phyloP scores from a whole-genome alignment of 2,888 invertebrate genomes.

The Scelioninae gen. 2 region DNA sequence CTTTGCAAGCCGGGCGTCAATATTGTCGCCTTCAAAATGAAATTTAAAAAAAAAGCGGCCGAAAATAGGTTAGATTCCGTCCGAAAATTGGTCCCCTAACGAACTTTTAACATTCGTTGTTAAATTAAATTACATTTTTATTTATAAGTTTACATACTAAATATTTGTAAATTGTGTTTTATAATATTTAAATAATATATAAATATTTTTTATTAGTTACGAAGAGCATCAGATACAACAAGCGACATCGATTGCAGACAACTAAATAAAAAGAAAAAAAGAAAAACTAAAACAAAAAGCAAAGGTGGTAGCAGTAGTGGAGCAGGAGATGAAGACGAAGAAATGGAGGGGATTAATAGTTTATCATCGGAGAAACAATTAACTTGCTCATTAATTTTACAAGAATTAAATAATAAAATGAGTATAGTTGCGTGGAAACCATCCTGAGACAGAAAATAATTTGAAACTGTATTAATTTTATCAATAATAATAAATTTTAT shows the following conservation, averaged over 20 bases:
- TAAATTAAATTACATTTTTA: too few relatives aligned
- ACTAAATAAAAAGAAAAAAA: conserved; percentile 73
- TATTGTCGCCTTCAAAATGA: too few relatives aligned
- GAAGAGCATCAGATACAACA: conserved; percentile 71
- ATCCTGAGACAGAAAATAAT: conserved; percentile 34
- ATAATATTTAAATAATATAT: neutral
- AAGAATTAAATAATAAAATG: conserved; percentile 88
- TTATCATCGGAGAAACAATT: conserved; percentile 81
- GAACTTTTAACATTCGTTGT: too few relatives aligned
- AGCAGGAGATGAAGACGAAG: conserved; percentile 76
- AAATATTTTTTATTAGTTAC: conserved; percentile 63
- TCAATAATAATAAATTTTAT: too few relatives aligned
- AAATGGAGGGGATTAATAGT: conserved; percentile 77
- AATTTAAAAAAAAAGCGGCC: too few relatives aligned
- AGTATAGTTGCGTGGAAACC: conserved; percentile 84
- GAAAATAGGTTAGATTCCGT: too few relatives aligned
- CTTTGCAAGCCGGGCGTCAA: too few relatives aligned
- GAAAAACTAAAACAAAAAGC: conserved; percentile 73
- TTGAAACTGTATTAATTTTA: too few relatives aligned
- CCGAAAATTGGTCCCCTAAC: too few relatives aligned
- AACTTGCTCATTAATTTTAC: conserved; percentile 84
- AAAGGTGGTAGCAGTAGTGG: conserved; percentile 75
- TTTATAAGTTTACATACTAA: too few relatives aligned
- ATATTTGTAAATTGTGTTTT: too few relatives aligned
- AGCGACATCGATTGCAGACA: conserved; percentile 73